A percentile compares a stretch with the other conserved stretches of the same genome.
These are phyloP conservation scores for Passer montanus DNA, from an alignment of 2,113 vertebrate species.

Conservation along the genomic window DNA sequence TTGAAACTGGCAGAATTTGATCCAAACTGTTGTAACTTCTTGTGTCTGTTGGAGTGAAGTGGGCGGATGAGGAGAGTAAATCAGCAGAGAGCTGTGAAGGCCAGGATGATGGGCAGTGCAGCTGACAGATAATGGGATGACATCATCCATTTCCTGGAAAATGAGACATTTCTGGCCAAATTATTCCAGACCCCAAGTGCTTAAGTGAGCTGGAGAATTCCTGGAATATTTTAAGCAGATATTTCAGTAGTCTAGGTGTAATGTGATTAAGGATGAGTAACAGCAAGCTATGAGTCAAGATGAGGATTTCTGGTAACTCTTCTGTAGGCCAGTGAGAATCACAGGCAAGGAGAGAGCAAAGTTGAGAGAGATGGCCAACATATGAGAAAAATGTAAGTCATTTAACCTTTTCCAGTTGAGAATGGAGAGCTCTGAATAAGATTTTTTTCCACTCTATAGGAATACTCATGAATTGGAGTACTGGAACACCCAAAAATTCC, in stretches of 20 bases:
- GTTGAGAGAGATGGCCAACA: not conserved
- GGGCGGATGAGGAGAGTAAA: conserved; percentile 11
- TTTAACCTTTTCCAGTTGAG: not conserved
- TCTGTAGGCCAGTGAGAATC: not conserved
- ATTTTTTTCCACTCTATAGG: not conserved
- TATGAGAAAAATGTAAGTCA: not conserved
- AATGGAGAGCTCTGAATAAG: not conserved
- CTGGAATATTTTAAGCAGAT: conserved; percentile 5
- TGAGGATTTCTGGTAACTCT: conserved; percentile 1
- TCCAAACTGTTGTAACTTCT: not conserved
- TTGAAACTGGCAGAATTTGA: not conserved
- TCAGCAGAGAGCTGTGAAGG: conserved; percentile 21
- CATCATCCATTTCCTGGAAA: conserved; percentile 68
- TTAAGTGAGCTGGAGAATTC: conserved; percentile 24
- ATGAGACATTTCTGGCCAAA: conserved; percentile 10
- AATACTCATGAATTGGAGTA: not conserved
- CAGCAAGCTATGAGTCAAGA: not conserved
- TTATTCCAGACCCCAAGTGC: not conserved
- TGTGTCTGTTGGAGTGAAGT: not conserved
- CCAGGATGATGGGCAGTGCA: not conserved
- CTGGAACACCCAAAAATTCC: not conserved
- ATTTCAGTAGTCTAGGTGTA: conserved; percentile 44
- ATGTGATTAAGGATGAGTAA: conserved; percentile 38
- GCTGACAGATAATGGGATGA: conserved; percentile 55
- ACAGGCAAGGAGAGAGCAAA: not conserved